Evolutionary conservation across 2,113 vertebrate genomes (phyloP).

Genomic region (Zosterops lateralis): DNA sequence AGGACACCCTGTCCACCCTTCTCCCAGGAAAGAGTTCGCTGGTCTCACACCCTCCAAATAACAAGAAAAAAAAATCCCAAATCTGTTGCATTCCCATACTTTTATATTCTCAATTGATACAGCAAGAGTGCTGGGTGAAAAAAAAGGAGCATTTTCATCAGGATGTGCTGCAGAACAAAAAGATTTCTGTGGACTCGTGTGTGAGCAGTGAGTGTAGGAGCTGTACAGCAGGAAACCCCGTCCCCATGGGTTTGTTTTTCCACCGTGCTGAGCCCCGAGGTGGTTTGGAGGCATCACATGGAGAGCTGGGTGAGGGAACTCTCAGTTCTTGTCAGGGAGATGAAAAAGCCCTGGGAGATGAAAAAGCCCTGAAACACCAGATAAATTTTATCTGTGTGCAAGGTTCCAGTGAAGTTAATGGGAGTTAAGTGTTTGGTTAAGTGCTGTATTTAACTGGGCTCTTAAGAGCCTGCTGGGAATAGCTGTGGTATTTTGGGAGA

Average conservation of each 20-base stretch:
- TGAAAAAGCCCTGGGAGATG: background rate
- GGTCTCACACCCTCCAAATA: background rate
- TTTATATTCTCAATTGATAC: fast-evolving
- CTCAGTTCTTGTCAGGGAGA: background rate
- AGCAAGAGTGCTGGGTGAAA: background rate
- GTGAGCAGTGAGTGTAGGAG: background rate
- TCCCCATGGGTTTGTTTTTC: background rate
- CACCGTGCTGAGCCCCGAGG: fast-evolving
- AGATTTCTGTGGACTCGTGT: background rate
- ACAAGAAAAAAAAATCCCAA: fast-evolving
- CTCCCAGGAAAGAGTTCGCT: fast-evolving
- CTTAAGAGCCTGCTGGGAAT: background rate
- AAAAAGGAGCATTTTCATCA: background rate
- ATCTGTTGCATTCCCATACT: fast-evolving
- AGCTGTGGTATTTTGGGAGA: background rate
- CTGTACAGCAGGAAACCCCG: background rate
- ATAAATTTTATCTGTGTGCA: background rate
- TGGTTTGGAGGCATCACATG: background rate
- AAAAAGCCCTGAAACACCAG: background rate
- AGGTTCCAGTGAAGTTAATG: background rate
- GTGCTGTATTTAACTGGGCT: background rate
- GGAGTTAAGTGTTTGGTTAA: conserved; percentile 33
- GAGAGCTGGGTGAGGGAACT: background rate
- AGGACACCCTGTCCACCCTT: fast-evolving
- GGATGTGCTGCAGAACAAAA: background rate